A percentile compares a stretch with the other conserved stretches of the same genome.
These are phyloP conservation scores for Odontomachus brunneus DNA, from an alignment of 1,140 invertebrate genomes.

Conservation along the genomic window DNA sequence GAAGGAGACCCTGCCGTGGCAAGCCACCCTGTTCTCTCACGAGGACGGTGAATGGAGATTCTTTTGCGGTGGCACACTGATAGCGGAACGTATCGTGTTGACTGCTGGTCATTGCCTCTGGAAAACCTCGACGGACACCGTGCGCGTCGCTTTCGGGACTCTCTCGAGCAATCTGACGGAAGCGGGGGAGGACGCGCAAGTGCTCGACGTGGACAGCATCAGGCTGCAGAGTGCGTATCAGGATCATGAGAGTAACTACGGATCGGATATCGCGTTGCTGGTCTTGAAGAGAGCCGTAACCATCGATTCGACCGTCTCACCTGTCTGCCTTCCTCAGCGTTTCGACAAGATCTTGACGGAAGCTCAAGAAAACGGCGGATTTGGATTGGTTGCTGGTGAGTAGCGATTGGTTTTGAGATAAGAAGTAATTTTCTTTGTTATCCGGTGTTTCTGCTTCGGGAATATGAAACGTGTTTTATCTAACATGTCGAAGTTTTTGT, in stretches of 20 bases:
- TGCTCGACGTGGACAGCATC: constrained; percentile 76
- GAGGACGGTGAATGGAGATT: constrained; percentile 80
- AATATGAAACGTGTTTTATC: too few species aligned
- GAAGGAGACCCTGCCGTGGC: constrained; percentile 80
- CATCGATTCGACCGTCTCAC: constrained; percentile 75
- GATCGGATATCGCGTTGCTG: constrained; percentile 83
- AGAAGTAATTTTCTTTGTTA: background rate
- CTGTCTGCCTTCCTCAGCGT: constrained; percentile 82
- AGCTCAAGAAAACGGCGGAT: constrained; percentile 68
- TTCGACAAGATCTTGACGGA: constrained; percentile 63
- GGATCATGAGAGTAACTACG: constrained; percentile 84
- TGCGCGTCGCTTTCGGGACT: constrained; percentile 80
- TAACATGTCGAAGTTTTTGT: too few species aligned
- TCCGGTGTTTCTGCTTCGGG: too few species aligned
- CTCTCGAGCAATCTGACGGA: constrained; percentile 78
- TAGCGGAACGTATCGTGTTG: constrained; percentile 80
- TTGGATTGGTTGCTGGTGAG: constrained; percentile 78
- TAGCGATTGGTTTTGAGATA: background rate
- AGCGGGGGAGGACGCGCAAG: constrained; percentile 75
- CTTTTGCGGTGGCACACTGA: constrained; percentile 83
- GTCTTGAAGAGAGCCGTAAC: constrained; percentile 75
- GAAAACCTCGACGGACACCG: constrained; percentile 75
- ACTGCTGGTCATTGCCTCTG: constrained; percentile 85
- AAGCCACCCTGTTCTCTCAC: constrained; percentile 79
- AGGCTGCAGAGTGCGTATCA: constrained; percentile 80